Evolutionary conservation across 1,140 invertebrate species (phyloP).

Genomic region (Pseudomyrmex gracilis): DNA sequence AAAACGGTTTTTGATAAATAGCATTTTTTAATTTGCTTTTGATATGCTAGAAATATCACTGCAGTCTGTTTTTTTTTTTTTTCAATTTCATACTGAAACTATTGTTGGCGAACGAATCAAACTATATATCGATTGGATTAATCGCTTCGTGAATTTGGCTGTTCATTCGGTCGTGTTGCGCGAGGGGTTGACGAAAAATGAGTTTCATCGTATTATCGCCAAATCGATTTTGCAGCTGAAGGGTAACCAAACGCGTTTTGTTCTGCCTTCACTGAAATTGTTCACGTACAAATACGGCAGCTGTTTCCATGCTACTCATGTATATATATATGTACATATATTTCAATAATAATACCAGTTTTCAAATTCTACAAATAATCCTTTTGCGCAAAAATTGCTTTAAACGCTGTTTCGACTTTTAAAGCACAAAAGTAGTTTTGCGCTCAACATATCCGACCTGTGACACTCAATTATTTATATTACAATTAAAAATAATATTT

Average conservation of each 20-base stretch:
- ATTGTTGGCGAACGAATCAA: conserved; percentile 24
- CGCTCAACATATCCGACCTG: too few relatives aligned
- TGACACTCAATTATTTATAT: too few relatives aligned
- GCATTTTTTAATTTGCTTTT: too few relatives aligned
- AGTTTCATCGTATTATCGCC: conserved; percentile 37
- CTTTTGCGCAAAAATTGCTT: neutral
- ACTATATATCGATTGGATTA: conserved; percentile 31
- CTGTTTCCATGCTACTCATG: too few relatives aligned
- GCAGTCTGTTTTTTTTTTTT: too few relatives aligned
- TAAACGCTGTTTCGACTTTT: neutral
- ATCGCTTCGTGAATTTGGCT: conserved; percentile 23
- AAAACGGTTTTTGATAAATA: too few relatives aligned
- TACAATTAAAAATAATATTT: too few relatives aligned
- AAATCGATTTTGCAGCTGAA: conserved; percentile 28
- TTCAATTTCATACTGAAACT: too few relatives aligned
- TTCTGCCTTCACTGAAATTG: conserved; percentile 30
- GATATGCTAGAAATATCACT: too few relatives aligned
- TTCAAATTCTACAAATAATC: neutral
- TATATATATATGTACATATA: neutral
- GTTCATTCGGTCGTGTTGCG: conserved; percentile 6
- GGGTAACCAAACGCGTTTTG: neutral
- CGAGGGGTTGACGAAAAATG: conserved; percentile 11
- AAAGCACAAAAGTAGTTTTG: neutral
- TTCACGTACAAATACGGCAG: neutral
- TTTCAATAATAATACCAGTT: neutral